A percentile compares a stretch with the other conserved stretches of the same genome.
Evolutionary conservation across 2,888 invertebrate genomes (phyloP).

Genomic region (Clunio marinus): DNA sequence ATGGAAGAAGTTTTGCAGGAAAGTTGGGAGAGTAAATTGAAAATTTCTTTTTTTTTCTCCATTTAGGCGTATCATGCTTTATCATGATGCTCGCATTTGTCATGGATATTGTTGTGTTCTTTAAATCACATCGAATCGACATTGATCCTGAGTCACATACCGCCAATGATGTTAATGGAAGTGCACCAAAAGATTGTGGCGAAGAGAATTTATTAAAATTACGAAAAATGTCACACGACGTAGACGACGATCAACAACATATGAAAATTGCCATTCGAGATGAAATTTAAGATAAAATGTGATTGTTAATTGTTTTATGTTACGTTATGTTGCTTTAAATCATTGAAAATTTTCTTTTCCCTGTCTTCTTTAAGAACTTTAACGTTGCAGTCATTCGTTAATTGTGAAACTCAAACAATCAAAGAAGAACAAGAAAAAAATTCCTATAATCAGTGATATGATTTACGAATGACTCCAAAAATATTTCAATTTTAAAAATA

Average conservation of each 20-base stretch:
- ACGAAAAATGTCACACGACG: slow-evolving; percentile 8
- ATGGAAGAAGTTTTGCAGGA: not conserved
- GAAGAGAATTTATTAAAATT: slow-evolving; percentile 25
- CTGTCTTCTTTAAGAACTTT: too few relatives aligned
- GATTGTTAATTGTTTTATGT: too few relatives aligned
- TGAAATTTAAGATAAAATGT: not conserved
- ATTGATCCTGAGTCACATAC: slow-evolving; percentile 55
- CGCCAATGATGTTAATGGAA: not conserved
- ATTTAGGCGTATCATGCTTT: slow-evolving; percentile 75
- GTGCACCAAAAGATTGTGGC: not conserved
- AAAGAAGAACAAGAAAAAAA: too few relatives aligned
- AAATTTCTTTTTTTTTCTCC: slow-evolving; percentile 40
- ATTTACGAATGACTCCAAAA: too few relatives aligned
- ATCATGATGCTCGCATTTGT: slow-evolving; percentile 83
- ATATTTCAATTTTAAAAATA: too few relatives aligned
- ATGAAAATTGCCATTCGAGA: not conserved
- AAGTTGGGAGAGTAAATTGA: slow-evolving; percentile 17
- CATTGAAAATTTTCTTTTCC: too few relatives aligned
- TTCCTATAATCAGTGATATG: too few relatives aligned
- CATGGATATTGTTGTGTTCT: slow-evolving; percentile 85
- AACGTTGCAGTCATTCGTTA: too few relatives aligned
- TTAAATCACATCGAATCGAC: slow-evolving; percentile 78
- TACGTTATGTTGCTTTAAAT: too few relatives aligned
- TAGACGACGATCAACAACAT: not conserved
- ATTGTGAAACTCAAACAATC: too few relatives aligned